Base-by-base conservation (phyloP, 2,113 vertebrate genomes). In the Aphyosemion australe region DNA sequence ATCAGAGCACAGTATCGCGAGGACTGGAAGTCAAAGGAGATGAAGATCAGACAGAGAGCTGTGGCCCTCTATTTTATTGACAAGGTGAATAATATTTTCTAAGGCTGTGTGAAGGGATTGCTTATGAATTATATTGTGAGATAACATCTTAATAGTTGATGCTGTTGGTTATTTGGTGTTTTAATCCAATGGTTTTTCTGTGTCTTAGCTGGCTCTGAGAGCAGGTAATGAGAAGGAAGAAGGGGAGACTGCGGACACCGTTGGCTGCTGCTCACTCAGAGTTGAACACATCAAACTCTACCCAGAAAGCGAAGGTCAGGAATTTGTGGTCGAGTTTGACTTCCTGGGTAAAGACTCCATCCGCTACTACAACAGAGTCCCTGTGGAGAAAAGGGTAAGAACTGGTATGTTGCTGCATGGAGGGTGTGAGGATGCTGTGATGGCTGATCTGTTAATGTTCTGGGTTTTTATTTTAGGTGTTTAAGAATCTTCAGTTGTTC, bases 1-100 rank as follows among this genome's bases (percentile, higher is more conserved):
- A 95, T 98, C 85, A 92, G 96, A 65, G 89, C 91, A 61, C 95
- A 97, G 11, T 99, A 99, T 83, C 91, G 94, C 9, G 96, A 98
- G 75, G 97, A 99, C 89, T 99, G 96, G 96, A 99, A 99, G 88
- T 98, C 97, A 74, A 98, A 98, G 90, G 97, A 99, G 80, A 99
- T 99, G 97, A 94, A 95, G 87, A 95, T 98, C 37, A 90, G 97
- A 59, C 97, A 99, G 91, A 92, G 97, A 50, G 95, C 97, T 7
- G 97, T 99, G 81, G 97, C 97, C 0, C 91, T 99, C 34, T 99
- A 99, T 91, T 99, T 99, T 88, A 99, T 99, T 14, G 97, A 99
- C 65, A 98, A 99, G 92, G 97, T 97, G 78, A 92, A 89, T 4
- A 26, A 14, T 34, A 6, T 6, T 13, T 16, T 26, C 2, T 7